Percentiles rank a stretch among this genome's conserved stretches.
phyloP scores from a whole-genome alignment of 2,797 vertebrate species.

The Passerculus sandwichensis region DNA sequence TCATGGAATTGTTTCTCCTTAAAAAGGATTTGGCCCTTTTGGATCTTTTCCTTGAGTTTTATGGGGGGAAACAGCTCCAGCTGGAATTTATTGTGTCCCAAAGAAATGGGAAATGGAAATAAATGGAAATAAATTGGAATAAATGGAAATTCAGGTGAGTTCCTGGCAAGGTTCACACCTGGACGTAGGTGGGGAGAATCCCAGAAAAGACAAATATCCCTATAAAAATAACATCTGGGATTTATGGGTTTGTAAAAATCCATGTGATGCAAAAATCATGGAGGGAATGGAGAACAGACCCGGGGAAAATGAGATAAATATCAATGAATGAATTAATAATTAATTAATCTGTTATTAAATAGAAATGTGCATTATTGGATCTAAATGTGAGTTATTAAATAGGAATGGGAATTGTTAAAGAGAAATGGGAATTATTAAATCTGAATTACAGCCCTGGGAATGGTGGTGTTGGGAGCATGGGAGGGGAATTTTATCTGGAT shows the following conservation, averaged over 20 bases:
- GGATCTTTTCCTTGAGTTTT: not conserved
- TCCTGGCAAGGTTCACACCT: not conserved
- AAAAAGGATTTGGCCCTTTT: not conserved
- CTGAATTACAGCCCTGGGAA: not conserved
- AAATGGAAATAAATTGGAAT: not conserved
- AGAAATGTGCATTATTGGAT: not conserved
- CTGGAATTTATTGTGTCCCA: not conserved
- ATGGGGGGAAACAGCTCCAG: not conserved
- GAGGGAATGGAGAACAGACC: not conserved
- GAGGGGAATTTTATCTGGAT: not conserved
- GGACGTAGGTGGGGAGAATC: not conserved
- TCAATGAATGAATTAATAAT: not conserved
- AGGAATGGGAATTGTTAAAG: too few species aligned
- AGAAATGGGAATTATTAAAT: not conserved
- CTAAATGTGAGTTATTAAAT: not conserved
- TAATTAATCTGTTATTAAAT: fast-evolving
- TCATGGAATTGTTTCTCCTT: not conserved
- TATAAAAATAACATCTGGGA: not conserved
- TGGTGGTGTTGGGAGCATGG: not conserved
- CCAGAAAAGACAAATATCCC: not conserved
- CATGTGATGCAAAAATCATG: fast-evolving
- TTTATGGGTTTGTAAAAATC: not conserved
- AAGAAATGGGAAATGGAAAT: not conserved
- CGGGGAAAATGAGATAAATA: not conserved
- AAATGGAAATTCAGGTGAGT: not conserved